Evolutionary conservation across 1,140 invertebrate genomes (phyloP), one percentile per base, ranked within the genome.

Genomic region (Sitodiplosis mosellana): DNA sequence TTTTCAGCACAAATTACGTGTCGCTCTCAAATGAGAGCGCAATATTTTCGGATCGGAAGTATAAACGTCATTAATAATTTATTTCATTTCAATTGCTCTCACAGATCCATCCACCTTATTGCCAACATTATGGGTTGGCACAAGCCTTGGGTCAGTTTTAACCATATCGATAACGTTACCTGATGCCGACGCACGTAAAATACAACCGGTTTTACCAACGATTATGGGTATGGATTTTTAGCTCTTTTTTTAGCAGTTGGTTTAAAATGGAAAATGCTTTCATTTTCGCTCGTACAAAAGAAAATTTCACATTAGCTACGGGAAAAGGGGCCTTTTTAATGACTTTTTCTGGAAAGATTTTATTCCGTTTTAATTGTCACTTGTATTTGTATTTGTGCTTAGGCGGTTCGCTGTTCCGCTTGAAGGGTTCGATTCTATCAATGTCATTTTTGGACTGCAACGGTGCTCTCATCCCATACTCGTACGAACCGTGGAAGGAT

Each of bases 361-460:
- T 27, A 3, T 27, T 10, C 4, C 4, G 27, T 27, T 5, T 27
- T 10, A 10, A 3, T 27, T 27, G 3, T 27, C 27, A 10, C 12
- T 40, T 40, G 14, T 8, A 10, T 36, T 41, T 6, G 15, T 18
- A 8, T 41, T 41, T n/a, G 11, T 18, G 11, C n/a, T 8, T 18
- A 85, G 92, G 91, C 64, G 78, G 78, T 55, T 88, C 89, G 54
- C 82, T 95, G 61, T 94, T 94, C 72, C 80, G 91, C 66, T 70
- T 96, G 65, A 94, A 92, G 70, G 91, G 91, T 54, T 78, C 83
- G 60, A 91, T 97, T 61, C 68, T 94, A 55, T 81, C 81, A 47
- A 88, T 96, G 77, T 88, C 87, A 45, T 96, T 97, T 72, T 71
- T 98, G 61, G 92, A 98, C 67, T 90, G 84, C 63, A 89, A 83